Base-by-base conservation (phyloP, 2,113 vertebrate genomes). In the Peromyscus polionotus region DNA sequence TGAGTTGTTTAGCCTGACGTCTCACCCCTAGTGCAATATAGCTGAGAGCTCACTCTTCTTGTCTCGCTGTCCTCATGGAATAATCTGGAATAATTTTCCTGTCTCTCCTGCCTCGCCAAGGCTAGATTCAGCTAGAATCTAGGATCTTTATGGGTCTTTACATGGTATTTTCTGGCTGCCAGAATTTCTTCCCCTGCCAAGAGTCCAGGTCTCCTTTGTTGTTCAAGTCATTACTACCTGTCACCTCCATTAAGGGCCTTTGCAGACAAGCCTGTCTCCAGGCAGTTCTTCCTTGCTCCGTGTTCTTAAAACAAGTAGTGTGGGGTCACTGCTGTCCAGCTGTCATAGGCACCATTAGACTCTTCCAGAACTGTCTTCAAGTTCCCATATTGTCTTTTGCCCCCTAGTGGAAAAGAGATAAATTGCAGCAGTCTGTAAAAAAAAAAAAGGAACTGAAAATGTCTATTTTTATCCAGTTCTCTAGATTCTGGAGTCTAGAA, bases 391-490 rank as follows among this genome's bases (percentile, higher is more conserved):
- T 81, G 57, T 59, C 36, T 79, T 70, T 92, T 96, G 90, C 42
- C 91, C 70, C 88, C 90, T 81, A 28, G 72, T 88, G 90, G 83
- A 85, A 9, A 39, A 31, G 19, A 76, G 24, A 70, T 86, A 79
- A 51, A 39, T 89, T 88, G 65, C 48, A 87, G 67, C 51, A 72
- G 84, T 42, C 7, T 36, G 57, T 72, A 11, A 31, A 75, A 45
- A 24, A 73, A 79, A 57, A 70, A 75, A 77, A 48, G 31, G 19
- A 51, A 48, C 28, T 48, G 26, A 28, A 42, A 68, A 72, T 67
- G 16, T 85, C 92, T 48, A 75, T 81, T 93, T 86, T 93, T 92
- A n/a, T 70, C 7, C 39, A 24, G n/a, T 31, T 91, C 10, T 94
- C 19, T 81, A 28, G 6, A 84, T 42, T 61, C n/a, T 42, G 26